Percentiles rank a stretch among this genome's conserved stretches.
Evolutionary conservation across 2,113 vertebrate species (phyloP).

Genomic region (Mastomys natalensis): DNA sequence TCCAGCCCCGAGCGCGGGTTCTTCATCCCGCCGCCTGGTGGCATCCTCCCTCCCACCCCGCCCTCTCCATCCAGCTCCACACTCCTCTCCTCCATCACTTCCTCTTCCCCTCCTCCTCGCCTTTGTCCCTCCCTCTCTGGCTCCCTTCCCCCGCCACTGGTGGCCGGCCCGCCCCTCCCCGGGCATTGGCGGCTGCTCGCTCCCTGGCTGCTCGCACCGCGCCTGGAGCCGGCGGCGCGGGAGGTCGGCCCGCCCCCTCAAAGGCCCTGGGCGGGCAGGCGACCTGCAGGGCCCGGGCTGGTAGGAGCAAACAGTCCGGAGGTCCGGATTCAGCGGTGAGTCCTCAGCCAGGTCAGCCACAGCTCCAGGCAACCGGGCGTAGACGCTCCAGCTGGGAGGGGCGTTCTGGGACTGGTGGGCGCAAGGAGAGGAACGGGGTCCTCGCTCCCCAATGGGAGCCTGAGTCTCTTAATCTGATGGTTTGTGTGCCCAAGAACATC

Average conservation of each 20-base stretch:
- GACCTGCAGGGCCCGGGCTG: slow-evolving; percentile 30
- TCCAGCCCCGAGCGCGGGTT: neutral
- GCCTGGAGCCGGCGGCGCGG: slow-evolving; percentile 42
- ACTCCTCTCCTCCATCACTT: slow-evolving; percentile 78
- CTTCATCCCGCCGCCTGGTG: neutral
- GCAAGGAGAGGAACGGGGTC: neutral
- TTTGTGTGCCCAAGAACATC: neutral
- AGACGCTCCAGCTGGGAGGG: slow-evolving; percentile 24
- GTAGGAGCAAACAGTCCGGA: neutral
- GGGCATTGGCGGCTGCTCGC: slow-evolving; percentile 65
- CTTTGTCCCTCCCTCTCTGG: slow-evolving; percentile 81
- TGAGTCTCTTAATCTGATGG: neutral
- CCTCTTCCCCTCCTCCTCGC: slow-evolving; percentile 81
- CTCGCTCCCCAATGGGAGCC: neutral
- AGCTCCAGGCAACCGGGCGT: neutral
- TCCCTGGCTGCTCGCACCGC: slow-evolving; percentile 29
- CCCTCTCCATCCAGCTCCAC: slow-evolving; percentile 58
- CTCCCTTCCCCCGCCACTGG: slow-evolving; percentile 73
- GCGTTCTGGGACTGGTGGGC: neutral
- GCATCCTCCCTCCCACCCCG: slow-evolving; percentile 47
- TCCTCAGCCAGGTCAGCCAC: slow-evolving; percentile 34
- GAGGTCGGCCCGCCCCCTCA: slow-evolving; percentile 73
- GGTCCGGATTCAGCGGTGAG: slow-evolving; percentile 71
- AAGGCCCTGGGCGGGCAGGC: slow-evolving; percentile 61
- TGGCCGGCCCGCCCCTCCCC: slow-evolving; percentile 75